These are phyloP conservation scores for Tetrao urogallus DNA, from an alignment of 2,113 vertebrate genomes.

Conservation along the genomic window DNA sequence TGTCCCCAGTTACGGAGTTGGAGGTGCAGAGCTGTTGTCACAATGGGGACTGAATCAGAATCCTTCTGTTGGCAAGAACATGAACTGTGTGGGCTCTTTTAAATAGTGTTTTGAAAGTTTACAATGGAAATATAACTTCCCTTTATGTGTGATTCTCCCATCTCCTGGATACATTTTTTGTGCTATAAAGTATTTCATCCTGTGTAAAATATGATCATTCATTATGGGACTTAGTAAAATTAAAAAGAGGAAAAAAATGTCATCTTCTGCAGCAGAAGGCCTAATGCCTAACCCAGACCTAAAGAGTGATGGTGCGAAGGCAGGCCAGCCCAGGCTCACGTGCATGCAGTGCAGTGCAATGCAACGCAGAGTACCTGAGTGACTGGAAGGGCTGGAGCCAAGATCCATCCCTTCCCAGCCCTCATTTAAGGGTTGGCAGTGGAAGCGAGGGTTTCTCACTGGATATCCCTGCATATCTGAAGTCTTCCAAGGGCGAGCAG, in stretches of 20 bases:
- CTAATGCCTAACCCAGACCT: no score
- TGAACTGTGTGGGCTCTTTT: background rate
- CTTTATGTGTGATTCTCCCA: background rate
- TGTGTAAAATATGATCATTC: background rate
- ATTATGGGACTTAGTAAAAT: background rate
- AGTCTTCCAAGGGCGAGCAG: no score
- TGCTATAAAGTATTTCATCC: background rate
- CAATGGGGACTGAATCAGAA: background rate
- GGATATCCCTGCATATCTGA: no score
- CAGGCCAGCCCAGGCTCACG: no score
- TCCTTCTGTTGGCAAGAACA: background rate
- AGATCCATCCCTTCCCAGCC: no score
- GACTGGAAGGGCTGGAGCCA: no score
- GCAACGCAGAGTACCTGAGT: no score
- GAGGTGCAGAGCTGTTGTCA: background rate
- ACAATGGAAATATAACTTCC: background rate
- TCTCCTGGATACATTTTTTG: background rate
- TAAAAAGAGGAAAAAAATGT: background rate
- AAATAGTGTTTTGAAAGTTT: background rate
- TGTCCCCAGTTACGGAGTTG: accelerated
- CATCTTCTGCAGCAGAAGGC: background rate
- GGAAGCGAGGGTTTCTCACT: no score
- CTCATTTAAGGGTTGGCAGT: no score
- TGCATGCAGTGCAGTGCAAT: no score
- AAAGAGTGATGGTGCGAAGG: no score